Evolutionary conservation across 2,113 vertebrate genomes (phyloP), one percentile per base, ranked within the genome.

Genomic region (Hystrix brachyura): DNA sequence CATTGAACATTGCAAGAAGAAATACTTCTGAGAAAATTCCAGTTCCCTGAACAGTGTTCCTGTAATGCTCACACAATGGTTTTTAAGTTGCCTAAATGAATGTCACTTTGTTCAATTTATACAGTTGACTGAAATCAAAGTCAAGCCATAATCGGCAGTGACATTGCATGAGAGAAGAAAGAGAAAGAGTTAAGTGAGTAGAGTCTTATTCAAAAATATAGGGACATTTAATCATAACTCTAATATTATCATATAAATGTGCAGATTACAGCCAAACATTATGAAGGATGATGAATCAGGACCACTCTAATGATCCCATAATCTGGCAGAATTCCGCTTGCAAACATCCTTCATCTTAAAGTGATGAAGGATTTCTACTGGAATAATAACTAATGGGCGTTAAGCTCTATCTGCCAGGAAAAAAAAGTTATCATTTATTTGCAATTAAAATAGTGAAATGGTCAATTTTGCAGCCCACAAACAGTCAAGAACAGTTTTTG

Each of bases 201-300:
- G 64, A 60, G 11, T 90, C 76, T 96, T 29, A 67, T 71, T 71
- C 0, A 0, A 94, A 94, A 94, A 82, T 85, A 85, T 81, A 29
- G 38, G 65, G 71, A 87, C 67, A 91, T 86, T 91, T 95, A 82
- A 89, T 87, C 62, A 95, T 89, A 95, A 96, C 82, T 89, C 27
- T 82, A 84, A 89, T 96, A 96, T 98, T 94, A 90, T 90, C 83
- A 96, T 92, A 90, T 84, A 91, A 97, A 97, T 98, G 95, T 81
- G 59, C 32, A 97, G 87, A 96, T 96, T 94, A 97, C 46, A 87
- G 93, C 89, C 69, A 97, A 95, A 79, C 21, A 62, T 95, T 91
- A 94, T 95, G 89, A 98, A 97, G n/a, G 76, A 91, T 96, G 87
- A 95, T 95, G 74, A 95, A 97, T 94, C 59, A 15, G 57, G 48